phyloP scores from a whole-genome alignment of 2,888 invertebrate species.

The Auanema freiburgensis region DNA sequence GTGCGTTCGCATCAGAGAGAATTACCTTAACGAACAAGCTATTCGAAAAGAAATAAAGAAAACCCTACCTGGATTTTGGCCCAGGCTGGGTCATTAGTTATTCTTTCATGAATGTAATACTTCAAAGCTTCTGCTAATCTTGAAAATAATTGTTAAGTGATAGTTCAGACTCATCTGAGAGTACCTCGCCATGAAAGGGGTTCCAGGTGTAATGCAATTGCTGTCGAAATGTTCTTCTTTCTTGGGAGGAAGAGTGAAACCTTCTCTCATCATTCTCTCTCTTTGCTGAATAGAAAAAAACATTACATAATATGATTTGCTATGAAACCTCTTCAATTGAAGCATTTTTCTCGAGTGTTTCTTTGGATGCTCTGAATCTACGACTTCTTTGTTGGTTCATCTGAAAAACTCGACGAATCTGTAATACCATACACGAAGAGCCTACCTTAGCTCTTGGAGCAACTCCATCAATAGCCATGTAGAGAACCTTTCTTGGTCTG shows the following conservation, averaged over 20 bases:
- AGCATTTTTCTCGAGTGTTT: constrained; percentile 82
- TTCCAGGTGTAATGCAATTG: constrained; percentile 99
- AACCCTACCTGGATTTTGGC: constrained; percentile 78
- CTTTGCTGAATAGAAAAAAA: constrained; percentile 22
- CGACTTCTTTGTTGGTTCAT: constrained; percentile 99
- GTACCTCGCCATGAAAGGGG: constrained; percentile 60
- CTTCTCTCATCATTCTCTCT: constrained; percentile 57
- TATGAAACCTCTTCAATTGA: constrained; percentile 75
- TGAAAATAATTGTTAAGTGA: too few species aligned
- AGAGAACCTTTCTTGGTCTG: constrained; percentile 76
- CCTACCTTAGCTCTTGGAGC: constrained; percentile 79
- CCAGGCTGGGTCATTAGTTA: constrained; percentile 95
- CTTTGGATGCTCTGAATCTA: constrained; percentile 93
- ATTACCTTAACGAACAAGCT: constrained; percentile 69
- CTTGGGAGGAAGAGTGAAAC: constrained; percentile 68
- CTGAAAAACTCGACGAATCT: constrained; percentile 42
- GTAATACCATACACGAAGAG: not conserved
- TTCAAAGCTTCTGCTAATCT: constrained; percentile 70
- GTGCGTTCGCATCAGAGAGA: constrained; percentile 97
- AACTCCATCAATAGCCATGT: constrained; percentile 99
- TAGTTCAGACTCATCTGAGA: too few species aligned
- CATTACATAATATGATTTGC: not conserved
- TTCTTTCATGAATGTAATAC: constrained; percentile 76
- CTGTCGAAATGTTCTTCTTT: constrained; percentile 94
- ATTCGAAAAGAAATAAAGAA: not conserved